Evolutionary conservation across 2,113 vertebrate species (phyloP).

Genomic region (Thunnus maccoyii): DNA sequence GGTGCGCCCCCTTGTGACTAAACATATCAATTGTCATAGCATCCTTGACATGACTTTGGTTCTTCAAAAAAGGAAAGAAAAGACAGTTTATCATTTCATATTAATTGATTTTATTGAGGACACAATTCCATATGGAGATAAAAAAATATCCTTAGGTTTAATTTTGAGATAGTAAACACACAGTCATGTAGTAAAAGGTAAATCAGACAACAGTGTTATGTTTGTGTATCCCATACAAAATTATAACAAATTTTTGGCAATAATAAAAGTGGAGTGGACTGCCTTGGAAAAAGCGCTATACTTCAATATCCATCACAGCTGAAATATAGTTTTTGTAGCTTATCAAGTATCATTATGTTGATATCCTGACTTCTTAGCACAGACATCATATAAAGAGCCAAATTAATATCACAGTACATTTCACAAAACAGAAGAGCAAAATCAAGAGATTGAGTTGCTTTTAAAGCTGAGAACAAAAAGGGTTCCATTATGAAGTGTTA

Average conservation of each 20-base stretch:
- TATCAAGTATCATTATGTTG: not conserved
- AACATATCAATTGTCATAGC: not conserved
- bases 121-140: slow-evolving; percentile 1
- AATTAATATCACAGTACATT: not conserved
- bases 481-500: not conserved
- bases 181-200: slow-evolving; percentile 30
- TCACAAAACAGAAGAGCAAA: not conserved
- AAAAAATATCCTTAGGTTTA: not conserved
- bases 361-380: not conserved
- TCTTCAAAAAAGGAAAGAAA: not conserved
- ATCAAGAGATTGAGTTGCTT: not conserved
- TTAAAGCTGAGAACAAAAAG: not conserved
- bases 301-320: not conserved
- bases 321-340: not conserved
- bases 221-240: not conserved
- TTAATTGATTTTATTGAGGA: slow-evolving; percentile 46
- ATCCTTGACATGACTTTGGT: not conserved
- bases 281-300: not conserved
- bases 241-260: slow-evolving; percentile 2
- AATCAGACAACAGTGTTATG: not conserved
- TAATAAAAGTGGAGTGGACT: slow-evolving; percentile 6
- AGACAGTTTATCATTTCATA: slow-evolving; percentile 4
- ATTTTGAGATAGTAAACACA: not conserved
- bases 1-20: not conserved
- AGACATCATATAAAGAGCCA: not conserved